A percentile compares a stretch with the other conserved stretches of the same genome.
These are phyloP conservation scores for Rissa tridactyla DNA, from an alignment of 2,113 vertebrate genomes.

Conservation along the genomic window DNA sequence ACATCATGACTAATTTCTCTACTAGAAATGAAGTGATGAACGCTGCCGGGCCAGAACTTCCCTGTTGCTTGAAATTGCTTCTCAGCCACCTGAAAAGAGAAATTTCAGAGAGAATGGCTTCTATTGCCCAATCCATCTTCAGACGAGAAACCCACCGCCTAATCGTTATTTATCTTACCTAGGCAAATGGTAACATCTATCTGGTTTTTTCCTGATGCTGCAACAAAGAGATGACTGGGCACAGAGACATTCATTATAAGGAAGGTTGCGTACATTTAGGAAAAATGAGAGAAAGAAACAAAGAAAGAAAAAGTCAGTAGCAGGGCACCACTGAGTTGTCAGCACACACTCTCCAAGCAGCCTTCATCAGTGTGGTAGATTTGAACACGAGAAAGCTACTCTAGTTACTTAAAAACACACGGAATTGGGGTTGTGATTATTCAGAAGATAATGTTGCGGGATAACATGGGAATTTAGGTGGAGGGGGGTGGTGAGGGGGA, in stretches of 20 bases:
- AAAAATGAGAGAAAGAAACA: not conserved
- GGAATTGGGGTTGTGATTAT: not conserved
- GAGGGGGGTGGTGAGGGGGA: rapidly evolving
- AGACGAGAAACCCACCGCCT: not conserved
- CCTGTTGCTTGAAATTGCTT: conserved; percentile 22
- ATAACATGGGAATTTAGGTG: too few species aligned
- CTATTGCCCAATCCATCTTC: not conserved
- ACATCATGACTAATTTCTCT: not conserved
- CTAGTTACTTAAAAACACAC: not conserved
- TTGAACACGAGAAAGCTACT: too few species aligned
- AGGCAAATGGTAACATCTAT: not conserved
- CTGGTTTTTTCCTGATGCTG: not conserved
- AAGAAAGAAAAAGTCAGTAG: not conserved
- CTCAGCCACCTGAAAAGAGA: conserved; percentile 10
- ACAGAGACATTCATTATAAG: not conserved
- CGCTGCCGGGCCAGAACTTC: not conserved
- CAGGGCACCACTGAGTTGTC: not conserved
- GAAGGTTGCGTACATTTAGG: not conserved
- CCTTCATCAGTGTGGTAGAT: not conserved
- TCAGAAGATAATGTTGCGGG: not conserved
- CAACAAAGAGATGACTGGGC: not conserved
- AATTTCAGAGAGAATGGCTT: not conserved
- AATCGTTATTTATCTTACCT: conserved; percentile 16
- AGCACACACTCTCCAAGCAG: not conserved
- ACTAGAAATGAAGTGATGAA: not conserved